These are phyloP conservation scores for Cheilinus undulatus DNA, from an alignment of 2,113 vertebrate genomes.

Conservation along the genomic window DNA sequence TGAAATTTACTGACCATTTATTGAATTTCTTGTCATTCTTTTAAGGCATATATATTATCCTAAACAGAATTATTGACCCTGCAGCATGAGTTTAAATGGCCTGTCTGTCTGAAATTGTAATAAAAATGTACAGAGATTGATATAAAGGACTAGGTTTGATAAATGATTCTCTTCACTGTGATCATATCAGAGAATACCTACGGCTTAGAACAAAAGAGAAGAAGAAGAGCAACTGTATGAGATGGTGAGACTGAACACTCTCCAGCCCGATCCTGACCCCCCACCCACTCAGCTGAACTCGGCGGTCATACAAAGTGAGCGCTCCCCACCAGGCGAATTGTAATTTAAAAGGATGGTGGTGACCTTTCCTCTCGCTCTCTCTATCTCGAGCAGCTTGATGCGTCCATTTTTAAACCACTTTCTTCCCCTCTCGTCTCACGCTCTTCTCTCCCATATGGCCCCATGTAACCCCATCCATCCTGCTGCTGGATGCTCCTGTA, in stretches of 20 bases:
- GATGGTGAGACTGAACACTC: conserved; percentile 11
- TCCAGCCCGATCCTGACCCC: conserved; percentile 25
- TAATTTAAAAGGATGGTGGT: conserved; percentile 69
- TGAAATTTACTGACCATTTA: no score
- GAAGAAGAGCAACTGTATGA: conserved; percentile 1
- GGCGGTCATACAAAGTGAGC: conserved; percentile 49
- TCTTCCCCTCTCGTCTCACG: conserved; percentile 21
- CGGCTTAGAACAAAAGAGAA: background rate
- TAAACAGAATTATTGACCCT: no score
- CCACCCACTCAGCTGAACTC: conserved; percentile 56
- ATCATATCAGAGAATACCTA: conserved; percentile 13
- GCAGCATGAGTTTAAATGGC: no score
- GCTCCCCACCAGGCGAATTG: conserved; percentile 52
- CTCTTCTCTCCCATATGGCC: conserved; percentile 7
- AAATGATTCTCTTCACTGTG: background rate
- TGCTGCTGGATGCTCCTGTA: background rate
- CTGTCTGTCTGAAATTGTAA: no score
- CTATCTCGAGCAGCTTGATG: conserved; percentile 50
- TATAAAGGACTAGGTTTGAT: background rate
- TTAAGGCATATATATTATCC: no score
- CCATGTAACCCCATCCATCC: conserved; percentile 25
- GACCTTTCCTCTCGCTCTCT: conserved; percentile 63
- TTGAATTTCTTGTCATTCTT: no score
- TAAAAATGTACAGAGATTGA: no score
- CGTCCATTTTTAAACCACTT: conserved; percentile 50